phyloP scores from a whole-genome alignment of 2,113 vertebrate species.

The Mugil cephalus region DNA sequence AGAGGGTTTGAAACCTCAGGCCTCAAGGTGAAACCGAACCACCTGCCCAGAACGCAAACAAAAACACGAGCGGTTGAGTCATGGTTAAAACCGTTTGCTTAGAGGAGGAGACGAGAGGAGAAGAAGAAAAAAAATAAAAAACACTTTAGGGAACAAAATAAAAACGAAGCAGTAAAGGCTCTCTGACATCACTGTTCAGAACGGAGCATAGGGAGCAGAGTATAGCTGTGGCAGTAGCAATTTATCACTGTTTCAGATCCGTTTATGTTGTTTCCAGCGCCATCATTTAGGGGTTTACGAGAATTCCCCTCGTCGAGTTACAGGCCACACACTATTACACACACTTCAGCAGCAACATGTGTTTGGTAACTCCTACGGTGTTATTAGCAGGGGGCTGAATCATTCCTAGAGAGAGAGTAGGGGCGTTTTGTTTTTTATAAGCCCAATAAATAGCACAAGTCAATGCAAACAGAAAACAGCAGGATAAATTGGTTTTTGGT shows the following conservation, averaged over 20 bases:
- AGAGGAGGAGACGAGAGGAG: constrained; percentile 7
- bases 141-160: background rate
- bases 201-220: background rate
- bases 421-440: constrained; percentile 1
- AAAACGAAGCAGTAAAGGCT: background rate
- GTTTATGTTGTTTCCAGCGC: constrained; percentile 7
- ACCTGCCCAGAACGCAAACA: constrained; percentile 60
- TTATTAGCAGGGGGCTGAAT: constrained; percentile 23
- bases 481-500: constrained; percentile 7
- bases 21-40: constrained; percentile 65
- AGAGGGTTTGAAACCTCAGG: constrained; percentile 48
- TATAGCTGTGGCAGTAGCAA: background rate
- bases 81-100: constrained; percentile 48
- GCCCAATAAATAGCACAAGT: constrained; percentile 2
- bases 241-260: background rate
- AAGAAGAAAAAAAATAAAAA: background rate
- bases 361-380: constrained; percentile 5
- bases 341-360: constrained; percentile 8
- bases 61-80: constrained; percentile 44
- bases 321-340: constrained; percentile 7
- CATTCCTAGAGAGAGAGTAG: constrained; percentile 5
- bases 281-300: constrained; percentile 22
- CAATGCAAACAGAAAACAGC: background rate
- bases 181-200: background rate
- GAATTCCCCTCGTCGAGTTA: constrained; percentile 8